Evolutionary conservation across 2,113 vertebrate species (phyloP).

Genomic region (Synchiropus splendidus): DNA sequence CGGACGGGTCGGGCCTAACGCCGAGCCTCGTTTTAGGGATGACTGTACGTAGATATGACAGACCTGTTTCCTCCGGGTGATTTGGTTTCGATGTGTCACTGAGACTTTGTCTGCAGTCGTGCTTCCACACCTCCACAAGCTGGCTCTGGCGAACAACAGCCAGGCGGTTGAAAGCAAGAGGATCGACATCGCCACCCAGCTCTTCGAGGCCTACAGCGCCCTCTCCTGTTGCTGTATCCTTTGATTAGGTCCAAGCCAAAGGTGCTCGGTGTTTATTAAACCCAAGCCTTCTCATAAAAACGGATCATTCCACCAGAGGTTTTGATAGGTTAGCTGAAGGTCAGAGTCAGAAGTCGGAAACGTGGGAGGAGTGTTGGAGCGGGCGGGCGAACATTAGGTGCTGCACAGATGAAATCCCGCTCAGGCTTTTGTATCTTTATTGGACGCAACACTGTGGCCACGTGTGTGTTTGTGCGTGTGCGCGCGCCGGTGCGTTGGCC

Average conservation of each 20-base stretch:
- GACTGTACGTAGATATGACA: conserved; percentile 75
- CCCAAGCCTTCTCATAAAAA: no score
- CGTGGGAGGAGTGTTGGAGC: background rate
- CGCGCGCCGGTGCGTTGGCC: conserved; percentile 27
- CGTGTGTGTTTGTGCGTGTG: conserved; percentile 37
- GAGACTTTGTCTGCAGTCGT: conserved; percentile 70
- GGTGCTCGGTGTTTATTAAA: no score
- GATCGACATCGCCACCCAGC: conserved; percentile 88
- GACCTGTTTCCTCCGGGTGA: background rate
- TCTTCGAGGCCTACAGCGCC: conserved; percentile 97
- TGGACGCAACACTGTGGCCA: conserved; percentile 19
- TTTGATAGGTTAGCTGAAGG: background rate
- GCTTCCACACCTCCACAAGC: conserved; percentile 93
- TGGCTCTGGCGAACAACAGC: conserved; percentile 90
- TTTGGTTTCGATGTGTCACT: background rate
- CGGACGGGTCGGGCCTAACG: conserved; percentile 94
- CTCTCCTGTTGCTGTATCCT: conserved; percentile 99
- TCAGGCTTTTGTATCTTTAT: conserved; percentile 7
- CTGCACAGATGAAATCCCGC: conserved; percentile 9
- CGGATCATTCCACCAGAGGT: no score
- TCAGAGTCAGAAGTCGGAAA: background rate
- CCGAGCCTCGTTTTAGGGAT: conserved; percentile 93
- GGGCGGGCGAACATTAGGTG: conserved; percentile 3
- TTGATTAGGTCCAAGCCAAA: conserved; percentile 11
- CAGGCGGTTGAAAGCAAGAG: conserved; percentile 86